Conservation (phyloP, 2,888 invertebrate species). For the Lissocephala sabroskyi region DNA sequence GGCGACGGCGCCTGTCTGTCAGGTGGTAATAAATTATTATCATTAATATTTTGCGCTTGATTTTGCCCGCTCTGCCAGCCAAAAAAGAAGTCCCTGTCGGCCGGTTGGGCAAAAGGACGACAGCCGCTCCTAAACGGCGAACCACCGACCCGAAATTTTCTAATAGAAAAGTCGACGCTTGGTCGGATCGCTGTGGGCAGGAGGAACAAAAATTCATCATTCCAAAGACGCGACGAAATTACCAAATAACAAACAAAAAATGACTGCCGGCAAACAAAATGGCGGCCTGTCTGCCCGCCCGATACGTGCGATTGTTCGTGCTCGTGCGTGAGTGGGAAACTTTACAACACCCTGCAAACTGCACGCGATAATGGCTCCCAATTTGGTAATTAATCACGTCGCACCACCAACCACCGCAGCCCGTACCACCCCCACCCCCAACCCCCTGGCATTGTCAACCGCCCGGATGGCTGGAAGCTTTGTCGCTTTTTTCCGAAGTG, state of each 20-base stretch:
- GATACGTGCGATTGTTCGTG: constrained; percentile 6
- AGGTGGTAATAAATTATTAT: constrained; percentile 52
- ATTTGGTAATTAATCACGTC: constrained; percentile 66
- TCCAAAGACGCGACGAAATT: constrained; percentile 35
- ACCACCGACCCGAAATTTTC: constrained; percentile 6
- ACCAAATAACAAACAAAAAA: constrained; percentile 14
- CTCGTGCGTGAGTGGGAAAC: constrained; percentile 40
- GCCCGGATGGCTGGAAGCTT: neutral
- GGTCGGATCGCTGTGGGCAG: constrained; percentile 4
- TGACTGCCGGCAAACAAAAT: constrained; percentile 5
- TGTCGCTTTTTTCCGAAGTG: neutral
- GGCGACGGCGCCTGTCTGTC: constrained; percentile 35
- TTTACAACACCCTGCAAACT: constrained; percentile 48
- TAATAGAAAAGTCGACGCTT: constrained; percentile 35
- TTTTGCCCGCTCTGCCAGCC: constrained; percentile 27
- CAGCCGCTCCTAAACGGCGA: constrained; percentile 26
- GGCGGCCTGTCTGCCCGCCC: neutral
- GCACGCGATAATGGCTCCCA: constrained; percentile 54
- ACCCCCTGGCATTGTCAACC: neutral
- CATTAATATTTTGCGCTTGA: constrained; percentile 56
- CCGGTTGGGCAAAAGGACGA: too few species aligned
- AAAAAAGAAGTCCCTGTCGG: too few species aligned
- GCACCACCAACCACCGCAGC: constrained; percentile 34
- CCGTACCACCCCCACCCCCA: constrained; percentile 8
- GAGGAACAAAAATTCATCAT: constrained; percentile 37